These are phyloP conservation scores for Smutsia temminckii DNA, from an alignment of 2,797 vertebrate species.

Conservation along the genomic window DNA sequence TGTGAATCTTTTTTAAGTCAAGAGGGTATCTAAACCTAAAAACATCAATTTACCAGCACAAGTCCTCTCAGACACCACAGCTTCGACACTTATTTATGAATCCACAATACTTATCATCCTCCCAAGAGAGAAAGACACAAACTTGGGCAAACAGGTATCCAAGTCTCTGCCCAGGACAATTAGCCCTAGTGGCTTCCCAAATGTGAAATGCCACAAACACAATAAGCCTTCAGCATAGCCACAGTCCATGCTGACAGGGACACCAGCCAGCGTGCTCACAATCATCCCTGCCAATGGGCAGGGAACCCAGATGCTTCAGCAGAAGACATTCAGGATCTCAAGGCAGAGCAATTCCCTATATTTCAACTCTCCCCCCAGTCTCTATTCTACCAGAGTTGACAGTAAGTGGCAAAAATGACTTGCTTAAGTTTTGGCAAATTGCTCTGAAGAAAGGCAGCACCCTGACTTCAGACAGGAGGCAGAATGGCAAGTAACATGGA, in stretches of 20 bases:
- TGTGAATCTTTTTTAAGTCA: not conserved
- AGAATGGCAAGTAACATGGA: not conserved
- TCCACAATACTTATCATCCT: not conserved
- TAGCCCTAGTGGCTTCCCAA: not conserved
- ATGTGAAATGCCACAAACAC: not conserved
- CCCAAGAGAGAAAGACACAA: not conserved
- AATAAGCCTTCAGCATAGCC: not conserved
- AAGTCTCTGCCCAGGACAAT: not conserved
- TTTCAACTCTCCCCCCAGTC: not conserved
- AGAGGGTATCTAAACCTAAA: not conserved
- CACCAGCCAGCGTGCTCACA: not conserved
- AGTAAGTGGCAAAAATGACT: not conserved
- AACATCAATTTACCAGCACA: not conserved
- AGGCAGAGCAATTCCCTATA: not conserved
- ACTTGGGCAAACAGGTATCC: not conserved
- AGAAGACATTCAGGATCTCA: not conserved
- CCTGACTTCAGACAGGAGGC: not conserved
- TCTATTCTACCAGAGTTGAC: not conserved
- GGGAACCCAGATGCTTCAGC: not conserved
- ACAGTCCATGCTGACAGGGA: not conserved
- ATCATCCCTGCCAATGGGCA: not conserved
- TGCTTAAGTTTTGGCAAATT: not conserved
- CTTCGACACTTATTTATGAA: not conserved
- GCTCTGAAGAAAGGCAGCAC: conserved; percentile 13
- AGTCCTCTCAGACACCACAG: not conserved